Evolutionary conservation across 1,140 invertebrate genomes (phyloP).

Genomic region (Stenopsyche tienmushanensis): DNA sequence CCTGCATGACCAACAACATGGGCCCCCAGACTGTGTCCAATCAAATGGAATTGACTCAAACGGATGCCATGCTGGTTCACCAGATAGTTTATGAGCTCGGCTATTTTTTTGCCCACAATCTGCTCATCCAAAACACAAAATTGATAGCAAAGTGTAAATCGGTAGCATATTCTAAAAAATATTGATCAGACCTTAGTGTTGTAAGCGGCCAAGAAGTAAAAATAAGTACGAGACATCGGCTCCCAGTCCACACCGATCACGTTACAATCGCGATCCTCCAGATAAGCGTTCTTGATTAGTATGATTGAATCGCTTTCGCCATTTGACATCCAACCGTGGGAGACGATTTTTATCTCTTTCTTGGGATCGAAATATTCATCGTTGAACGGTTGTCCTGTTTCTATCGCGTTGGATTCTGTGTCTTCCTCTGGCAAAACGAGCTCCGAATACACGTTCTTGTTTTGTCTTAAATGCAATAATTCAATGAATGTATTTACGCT

Average conservation of each 20-base stretch:
- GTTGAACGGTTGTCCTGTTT: conserved; percentile 45
- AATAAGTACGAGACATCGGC: conserved; percentile 61
- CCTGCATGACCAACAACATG: conserved; percentile 87
- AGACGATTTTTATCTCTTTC: conserved; percentile 64
- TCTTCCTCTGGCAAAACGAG: conserved; percentile 45
- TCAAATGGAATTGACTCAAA: conserved; percentile 62
- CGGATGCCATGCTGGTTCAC: conserved; percentile 54
- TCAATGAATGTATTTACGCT: background rate
- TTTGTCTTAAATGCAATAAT: conserved; percentile 41
- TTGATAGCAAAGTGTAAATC: background rate
- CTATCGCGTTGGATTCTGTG: conserved; percentile 43
- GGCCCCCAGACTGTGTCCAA: conserved; percentile 86
- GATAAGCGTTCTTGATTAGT: conserved; percentile 49
- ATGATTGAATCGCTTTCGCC: conserved; percentile 44
- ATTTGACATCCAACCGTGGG: conserved; percentile 73
- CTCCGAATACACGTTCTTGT: conserved; percentile 45
- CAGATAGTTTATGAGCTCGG: conserved; percentile 62
- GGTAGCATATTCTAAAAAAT: too few relatives aligned
- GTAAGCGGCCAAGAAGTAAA: conserved; percentile 65
- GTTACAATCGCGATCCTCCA: conserved; percentile 60
- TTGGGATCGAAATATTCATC: conserved; percentile 58
- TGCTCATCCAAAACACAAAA: too few relatives aligned
- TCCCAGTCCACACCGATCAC: conserved; percentile 71
- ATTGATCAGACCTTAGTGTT: conserved; percentile 56
- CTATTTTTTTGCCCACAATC: conserved; percentile 63